Percentiles rank a stretch among this genome's conserved stretches.
Conservation (phyloP, 2,888 invertebrate genomes). For the Hybos culiciformis region DNA sequence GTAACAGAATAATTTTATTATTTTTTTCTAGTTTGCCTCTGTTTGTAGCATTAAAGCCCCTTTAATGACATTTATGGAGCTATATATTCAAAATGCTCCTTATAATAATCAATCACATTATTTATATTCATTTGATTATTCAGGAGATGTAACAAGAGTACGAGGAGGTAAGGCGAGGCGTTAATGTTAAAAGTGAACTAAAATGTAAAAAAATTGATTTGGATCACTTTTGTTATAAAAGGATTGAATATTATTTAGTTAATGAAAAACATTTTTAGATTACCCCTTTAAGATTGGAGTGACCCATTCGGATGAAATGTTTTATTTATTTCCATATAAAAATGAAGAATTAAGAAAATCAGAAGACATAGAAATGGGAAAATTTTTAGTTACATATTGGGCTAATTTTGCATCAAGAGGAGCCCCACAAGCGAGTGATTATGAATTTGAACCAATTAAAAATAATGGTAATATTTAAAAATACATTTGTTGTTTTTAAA, state of each 20-base stretch:
- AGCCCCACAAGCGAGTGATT: no score
- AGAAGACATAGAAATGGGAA: no score
- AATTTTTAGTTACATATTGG: no score
- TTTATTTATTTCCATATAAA: conserved; percentile 40
- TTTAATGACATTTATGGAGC: conserved; percentile 27
- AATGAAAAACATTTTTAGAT: no score
- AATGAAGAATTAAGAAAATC: conserved; percentile 25
- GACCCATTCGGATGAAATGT: conserved; percentile 45
- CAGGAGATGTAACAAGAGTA: conserved; percentile 32
- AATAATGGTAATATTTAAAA: no score
- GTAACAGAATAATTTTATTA: not conserved
- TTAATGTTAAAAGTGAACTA: no score
- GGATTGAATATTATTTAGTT: conserved; percentile 25
- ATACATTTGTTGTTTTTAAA: no score
- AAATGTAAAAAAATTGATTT: no score
- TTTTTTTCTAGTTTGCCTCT: conserved; percentile 18
- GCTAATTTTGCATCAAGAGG: no score
- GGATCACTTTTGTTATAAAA: no score
- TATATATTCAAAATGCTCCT: conserved; percentile 13
- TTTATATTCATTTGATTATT: conserved; percentile 39
- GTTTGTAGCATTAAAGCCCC: conserved; percentile 36
- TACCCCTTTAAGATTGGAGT: conserved; percentile 38
- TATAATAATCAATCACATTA: conserved; percentile 32
- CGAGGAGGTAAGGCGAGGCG: no score
- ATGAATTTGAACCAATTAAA: no score